Evolutionary conservation across 2,797 vertebrate species (phyloP).

Genomic region (Syngnathus rostellatus): DNA sequence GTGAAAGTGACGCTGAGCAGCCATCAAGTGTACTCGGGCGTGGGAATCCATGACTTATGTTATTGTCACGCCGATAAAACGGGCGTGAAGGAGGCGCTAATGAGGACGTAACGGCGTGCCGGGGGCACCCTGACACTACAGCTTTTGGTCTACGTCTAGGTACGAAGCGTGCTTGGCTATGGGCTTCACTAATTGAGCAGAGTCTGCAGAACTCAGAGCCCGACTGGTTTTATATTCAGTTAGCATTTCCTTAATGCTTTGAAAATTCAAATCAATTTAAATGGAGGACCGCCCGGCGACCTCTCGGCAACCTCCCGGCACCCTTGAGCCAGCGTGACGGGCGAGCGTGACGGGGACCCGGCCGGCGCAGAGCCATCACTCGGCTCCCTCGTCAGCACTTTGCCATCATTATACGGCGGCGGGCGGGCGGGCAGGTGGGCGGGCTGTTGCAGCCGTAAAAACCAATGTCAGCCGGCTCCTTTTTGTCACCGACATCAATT

Average conservation of each 20-base stretch:
- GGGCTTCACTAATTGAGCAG: no score
- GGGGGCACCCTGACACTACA: background rate
- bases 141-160: no score
- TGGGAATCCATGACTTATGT: slow-evolving; percentile 1
- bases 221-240: no score
- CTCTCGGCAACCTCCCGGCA: slow-evolving; percentile 53
- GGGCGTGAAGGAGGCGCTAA: background rate
- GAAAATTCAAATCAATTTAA: background rate
- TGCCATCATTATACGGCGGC: slow-evolving; percentile 50
- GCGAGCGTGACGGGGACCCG: slow-evolving; percentile 22
- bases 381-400: slow-evolving; percentile 62
- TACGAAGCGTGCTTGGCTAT: no score
- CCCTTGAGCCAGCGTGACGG: slow-evolving; percentile 60
- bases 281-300: slow-evolving; percentile 1
- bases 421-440: slow-evolving; percentile 2
- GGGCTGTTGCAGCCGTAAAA: slow-evolving; percentile 53
- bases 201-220: no score
- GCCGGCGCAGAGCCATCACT: slow-evolving; percentile 57
- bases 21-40: background rate
- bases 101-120: background rate
- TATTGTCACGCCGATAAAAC: background rate
- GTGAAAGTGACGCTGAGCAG: background rate
- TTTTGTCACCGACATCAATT: slow-evolving; percentile 55
- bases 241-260: no score
- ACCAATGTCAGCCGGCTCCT: slow-evolving; percentile 63